Conservation (phyloP, 2,888 invertebrate species). For the Microctonus aethiopoides region DNA sequence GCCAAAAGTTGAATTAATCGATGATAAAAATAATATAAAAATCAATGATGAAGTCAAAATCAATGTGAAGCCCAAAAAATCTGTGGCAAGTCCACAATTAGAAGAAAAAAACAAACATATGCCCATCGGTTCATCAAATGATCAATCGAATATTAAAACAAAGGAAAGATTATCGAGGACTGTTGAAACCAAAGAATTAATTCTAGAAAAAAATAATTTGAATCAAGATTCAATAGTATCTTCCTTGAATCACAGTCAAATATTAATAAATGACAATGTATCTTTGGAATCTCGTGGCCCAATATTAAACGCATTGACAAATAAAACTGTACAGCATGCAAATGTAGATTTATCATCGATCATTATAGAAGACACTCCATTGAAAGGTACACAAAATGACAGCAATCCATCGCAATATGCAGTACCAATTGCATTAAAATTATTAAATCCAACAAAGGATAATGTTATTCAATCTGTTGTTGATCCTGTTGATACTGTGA, state of each 20-base stretch:
- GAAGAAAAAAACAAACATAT: slow-evolving; percentile 2
- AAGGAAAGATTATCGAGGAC: background rate
- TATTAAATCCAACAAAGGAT: slow-evolving; percentile 55
- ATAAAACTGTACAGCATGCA: slow-evolving; percentile 38
- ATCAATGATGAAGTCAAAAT: background rate
- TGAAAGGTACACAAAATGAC: slow-evolving; percentile 17
- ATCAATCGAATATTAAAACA: background rate
- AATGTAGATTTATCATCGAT: slow-evolving; percentile 28
- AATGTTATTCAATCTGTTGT: slow-evolving; percentile 20
- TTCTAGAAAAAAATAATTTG: background rate
- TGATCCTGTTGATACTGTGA: slow-evolving; percentile 37
- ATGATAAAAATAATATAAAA: background rate
- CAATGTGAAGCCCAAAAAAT: background rate
- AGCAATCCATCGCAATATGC: slow-evolving; percentile 41
- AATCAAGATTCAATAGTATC: background rate
- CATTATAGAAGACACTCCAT: slow-evolving; percentile 50
- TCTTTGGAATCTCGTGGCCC: slow-evolving; percentile 44
- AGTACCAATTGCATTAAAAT: slow-evolving; percentile 56
- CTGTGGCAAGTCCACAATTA: background rate
- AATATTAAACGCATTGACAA: slow-evolving; percentile 54
- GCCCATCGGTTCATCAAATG: background rate
- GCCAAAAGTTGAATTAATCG: background rate
- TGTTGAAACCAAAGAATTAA: background rate
- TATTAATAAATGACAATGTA: slow-evolving; percentile 20
- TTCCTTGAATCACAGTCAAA: slow-evolving; percentile 24